A percentile compares a stretch with the other conserved stretches of the same genome.
Conservation (phyloP, 2,797 vertebrate genomes). For the Myotis planiceps region DNA sequence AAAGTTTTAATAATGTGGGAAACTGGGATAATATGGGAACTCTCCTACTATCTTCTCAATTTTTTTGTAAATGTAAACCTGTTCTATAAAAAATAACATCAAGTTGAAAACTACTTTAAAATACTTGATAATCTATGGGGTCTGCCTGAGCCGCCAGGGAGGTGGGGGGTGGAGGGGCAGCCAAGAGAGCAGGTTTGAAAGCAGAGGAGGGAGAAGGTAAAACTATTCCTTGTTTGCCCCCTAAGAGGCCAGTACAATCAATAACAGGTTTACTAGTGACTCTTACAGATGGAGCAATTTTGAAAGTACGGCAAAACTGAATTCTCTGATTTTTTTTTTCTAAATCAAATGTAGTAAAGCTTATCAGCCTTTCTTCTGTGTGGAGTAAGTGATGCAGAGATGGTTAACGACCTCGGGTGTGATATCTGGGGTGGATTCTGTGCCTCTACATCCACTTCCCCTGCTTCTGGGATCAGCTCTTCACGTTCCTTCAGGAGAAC, state of each 20-base stretch:
- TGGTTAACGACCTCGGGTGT: not conserved
- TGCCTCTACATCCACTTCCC: not conserved
- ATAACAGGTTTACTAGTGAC: not conserved
- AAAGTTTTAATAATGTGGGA: too few species aligned
- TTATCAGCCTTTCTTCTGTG: not conserved
- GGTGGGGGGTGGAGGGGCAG: rapidly evolving
- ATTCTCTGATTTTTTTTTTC: not conserved
- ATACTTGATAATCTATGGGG: too few species aligned
- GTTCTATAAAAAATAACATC: too few species aligned
- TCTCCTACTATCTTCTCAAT: too few species aligned
- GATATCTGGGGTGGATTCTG: not conserved
- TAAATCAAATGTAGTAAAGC: not conserved
- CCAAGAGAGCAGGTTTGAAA: too few species aligned
- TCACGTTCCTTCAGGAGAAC: not conserved
- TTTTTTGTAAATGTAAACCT: too few species aligned
- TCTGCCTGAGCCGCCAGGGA: too few species aligned
- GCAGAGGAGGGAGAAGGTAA: not conserved
- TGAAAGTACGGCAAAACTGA: not conserved
- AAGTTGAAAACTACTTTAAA: too few species aligned
- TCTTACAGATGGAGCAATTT: not conserved
- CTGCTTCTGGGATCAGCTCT: not conserved
- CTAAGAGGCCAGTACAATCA: not conserved
- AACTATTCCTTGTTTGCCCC: not conserved
- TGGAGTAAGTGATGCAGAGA: not conserved
- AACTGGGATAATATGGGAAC: too few species aligned